phyloP scores from a whole-genome alignment of 2,888 invertebrate species.

The Hirtodrosophila duncani region DNA sequence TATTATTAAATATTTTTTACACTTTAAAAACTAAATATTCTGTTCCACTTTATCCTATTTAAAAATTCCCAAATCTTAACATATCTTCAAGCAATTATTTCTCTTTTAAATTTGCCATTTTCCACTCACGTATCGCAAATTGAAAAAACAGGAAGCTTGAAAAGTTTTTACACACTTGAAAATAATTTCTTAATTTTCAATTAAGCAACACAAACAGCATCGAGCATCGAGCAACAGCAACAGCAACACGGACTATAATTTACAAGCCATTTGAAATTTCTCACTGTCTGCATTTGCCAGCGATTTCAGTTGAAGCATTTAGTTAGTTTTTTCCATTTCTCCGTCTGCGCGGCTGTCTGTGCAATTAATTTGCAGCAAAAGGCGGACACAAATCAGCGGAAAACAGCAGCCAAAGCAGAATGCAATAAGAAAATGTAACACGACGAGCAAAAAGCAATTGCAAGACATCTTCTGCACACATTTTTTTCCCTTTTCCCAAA shows the following conservation, averaged over 20 bases:
- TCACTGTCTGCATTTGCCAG: constrained; percentile 10
- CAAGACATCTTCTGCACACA: constrained; percentile 8
- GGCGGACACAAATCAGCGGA: constrained; percentile 61
- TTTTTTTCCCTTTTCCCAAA: constrained; percentile 21
- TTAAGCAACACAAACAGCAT: constrained; percentile 62
- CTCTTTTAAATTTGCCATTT: too few species aligned
- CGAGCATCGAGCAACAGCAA: constrained; percentile 5
- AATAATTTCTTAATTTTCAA: constrained; percentile 65
- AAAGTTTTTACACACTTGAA: constrained; percentile 11
- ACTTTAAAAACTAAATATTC: too few species aligned
- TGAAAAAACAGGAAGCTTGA: too few species aligned
- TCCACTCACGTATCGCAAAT: too few species aligned
- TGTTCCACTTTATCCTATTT: too few species aligned
- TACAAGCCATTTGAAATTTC: constrained; percentile 25
- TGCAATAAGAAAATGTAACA: constrained; percentile 43
- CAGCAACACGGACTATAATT: constrained; percentile 51
- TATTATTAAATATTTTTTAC: too few species aligned
- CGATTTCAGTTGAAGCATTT: constrained; percentile 3
- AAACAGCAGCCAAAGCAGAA: constrained; percentile 44
- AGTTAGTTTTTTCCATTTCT: constrained; percentile 20
- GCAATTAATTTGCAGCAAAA: constrained; percentile 67
- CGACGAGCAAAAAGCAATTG: constrained; percentile 25
- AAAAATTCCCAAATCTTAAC: too few species aligned
- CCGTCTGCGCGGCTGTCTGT: constrained; percentile 49
- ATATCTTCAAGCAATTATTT: too few species aligned